Evolutionary conservation across 2,113 vertebrate genomes (phyloP), one percentile per base, ranked within the genome.

Genomic region (Notarius quadriscutis): DNA sequence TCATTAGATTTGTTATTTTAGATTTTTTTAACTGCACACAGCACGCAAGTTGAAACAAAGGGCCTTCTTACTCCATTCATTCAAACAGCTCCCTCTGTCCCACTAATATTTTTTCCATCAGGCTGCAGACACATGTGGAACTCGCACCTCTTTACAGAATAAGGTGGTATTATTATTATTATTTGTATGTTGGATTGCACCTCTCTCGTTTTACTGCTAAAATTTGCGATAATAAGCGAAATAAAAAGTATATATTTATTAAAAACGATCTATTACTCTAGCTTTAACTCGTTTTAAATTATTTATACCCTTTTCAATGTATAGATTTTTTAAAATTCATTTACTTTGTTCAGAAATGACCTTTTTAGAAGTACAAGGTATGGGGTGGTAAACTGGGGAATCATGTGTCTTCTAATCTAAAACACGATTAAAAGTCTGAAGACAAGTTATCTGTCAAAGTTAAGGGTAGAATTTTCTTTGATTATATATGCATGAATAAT

Each of bases 71-170:
- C 84, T 92, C 83, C 94, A 92, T 94, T 94, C 94, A 93, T 93
- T 94, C 91, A 92, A 93, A 69, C 89, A 89, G 87, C 91, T 93
- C 89, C 86, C 91, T 93, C 25, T 87, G 80, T 90, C 88, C 87
- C 89, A 84, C 30, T 87, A 62, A 87, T 85, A 88, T 86, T 84
- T 86, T 41, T 87, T 89, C 87, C 91, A 88, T 78, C 86, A 79
- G 81, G 18, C 87, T 85, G 62, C 62, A 86, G 18, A 63, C 67
- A 72, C 67, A 58, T 83, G 84, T 63, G n/a, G 63, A 79, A 74
- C n/a, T 17, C 14, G 58, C 11, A 62, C 63, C 65, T 48, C 71
- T 78, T 82, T 63, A 22, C 20, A 27, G 25, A 34, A 51, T 27
- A 34, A 55, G 7, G 18, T 48, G 34, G 1, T 15, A 53, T 53